Conservation (phyloP, 2,113 vertebrate genomes). For the Talpa occidentalis region DNA sequence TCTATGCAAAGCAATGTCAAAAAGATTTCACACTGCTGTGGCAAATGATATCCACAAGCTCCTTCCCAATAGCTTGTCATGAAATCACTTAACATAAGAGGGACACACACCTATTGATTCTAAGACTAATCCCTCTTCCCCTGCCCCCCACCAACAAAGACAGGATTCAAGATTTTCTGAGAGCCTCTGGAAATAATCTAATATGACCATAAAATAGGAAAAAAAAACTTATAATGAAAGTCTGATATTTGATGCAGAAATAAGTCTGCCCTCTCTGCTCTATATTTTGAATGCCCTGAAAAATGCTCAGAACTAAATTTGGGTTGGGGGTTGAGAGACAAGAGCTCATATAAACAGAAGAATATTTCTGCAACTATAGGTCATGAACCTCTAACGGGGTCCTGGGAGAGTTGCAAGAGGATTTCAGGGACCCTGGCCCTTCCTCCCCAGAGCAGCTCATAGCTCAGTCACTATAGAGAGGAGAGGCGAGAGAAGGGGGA, state of each 20-base stretch:
- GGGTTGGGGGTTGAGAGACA: constrained; percentile 70
- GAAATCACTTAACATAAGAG: not conserved
- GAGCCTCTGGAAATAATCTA: constrained; percentile 71
- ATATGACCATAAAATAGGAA: not conserved
- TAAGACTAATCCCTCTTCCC: not conserved
- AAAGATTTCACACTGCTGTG: not conserved
- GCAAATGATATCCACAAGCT: not conserved
- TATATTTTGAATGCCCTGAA: constrained; percentile 75
- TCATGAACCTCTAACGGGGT: constrained; percentile 57
- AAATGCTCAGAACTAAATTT: constrained; percentile 78
- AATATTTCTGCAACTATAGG: constrained; percentile 74
- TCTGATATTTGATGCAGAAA: constrained; percentile 59
- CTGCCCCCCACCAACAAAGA: constrained; percentile 25
- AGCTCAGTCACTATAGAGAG: not conserved
- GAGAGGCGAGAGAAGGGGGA: not conserved
- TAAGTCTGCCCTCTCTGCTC: constrained; percentile 47
- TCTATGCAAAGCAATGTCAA: not conserved
- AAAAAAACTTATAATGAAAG: not conserved
- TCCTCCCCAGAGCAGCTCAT: constrained; percentile 8
- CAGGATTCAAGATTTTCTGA: constrained; percentile 55
- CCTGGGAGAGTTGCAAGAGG: constrained; percentile 67
- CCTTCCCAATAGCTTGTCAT: not conserved
- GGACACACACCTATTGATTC: not conserved
- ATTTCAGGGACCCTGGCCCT: constrained; percentile 48
- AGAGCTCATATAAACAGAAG: constrained; percentile 67